These are phyloP conservation scores for Macrosteles quadrilineatus DNA, from an alignment of 1,140 invertebrate species.

Conservation along the genomic window DNA sequence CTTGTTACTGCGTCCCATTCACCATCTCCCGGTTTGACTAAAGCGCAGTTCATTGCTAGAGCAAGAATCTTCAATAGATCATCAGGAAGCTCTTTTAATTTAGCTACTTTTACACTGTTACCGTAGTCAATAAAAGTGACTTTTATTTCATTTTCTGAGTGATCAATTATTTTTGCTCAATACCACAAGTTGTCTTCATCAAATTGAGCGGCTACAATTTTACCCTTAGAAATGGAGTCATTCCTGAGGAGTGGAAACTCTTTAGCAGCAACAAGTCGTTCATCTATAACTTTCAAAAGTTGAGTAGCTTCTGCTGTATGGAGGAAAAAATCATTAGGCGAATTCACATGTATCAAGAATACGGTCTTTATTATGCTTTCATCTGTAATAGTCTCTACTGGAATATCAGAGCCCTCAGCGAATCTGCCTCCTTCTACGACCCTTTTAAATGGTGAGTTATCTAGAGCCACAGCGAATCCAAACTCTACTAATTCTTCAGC, in stretches of 20 bases:
- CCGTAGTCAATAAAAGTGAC: slow-evolving; percentile 63
- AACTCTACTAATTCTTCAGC: slow-evolving; percentile 15
- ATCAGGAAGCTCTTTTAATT: slow-evolving; percentile 49
- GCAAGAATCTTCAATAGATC: slow-evolving; percentile 48
- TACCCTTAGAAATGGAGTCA: slow-evolving; percentile 51
- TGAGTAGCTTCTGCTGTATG: slow-evolving; percentile 20
- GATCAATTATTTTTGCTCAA: slow-evolving; percentile 62
- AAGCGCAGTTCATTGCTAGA: slow-evolving; percentile 50
- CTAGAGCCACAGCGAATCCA: slow-evolving; percentile 1
- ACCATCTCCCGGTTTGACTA: slow-evolving; percentile 59
- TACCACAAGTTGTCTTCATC: slow-evolving; percentile 66
- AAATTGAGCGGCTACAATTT: slow-evolving; percentile 64
- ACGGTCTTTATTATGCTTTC: slow-evolving; percentile 15
- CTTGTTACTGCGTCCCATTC: slow-evolving; percentile 63
- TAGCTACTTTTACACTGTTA: slow-evolving; percentile 49
- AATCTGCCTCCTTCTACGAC: slow-evolving; percentile 37
- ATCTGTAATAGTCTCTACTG: slow-evolving; percentile 10
- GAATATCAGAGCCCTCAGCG: slow-evolving; percentile 41
- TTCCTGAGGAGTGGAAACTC: slow-evolving; percentile 54
- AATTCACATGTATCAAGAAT: slow-evolving; percentile 27
- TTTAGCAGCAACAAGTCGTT: slow-evolving; percentile 51
- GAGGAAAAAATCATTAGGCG: slow-evolving; percentile 36
- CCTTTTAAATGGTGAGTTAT: slow-evolving; percentile 24
- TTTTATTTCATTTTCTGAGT: slow-evolving; percentile 53
- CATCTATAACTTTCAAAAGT: slow-evolving; percentile 6